Conservation (phyloP, 1,140 invertebrate species). For the Zophobas morio region DNA sequence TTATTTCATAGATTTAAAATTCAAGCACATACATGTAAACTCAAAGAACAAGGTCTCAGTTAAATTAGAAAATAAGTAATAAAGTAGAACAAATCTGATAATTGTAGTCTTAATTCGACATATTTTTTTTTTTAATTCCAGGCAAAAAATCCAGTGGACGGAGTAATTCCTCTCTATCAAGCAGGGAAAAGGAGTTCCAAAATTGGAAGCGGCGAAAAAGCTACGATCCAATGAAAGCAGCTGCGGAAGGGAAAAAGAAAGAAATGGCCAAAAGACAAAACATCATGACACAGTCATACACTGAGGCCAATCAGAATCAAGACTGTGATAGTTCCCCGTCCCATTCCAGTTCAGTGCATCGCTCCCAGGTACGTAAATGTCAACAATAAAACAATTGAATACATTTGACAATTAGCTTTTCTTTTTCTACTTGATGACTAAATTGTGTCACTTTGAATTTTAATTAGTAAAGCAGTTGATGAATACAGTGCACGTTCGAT, state of each 20-base stretch:
- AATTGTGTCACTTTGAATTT: constrained; percentile 16
- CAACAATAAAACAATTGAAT: background rate
- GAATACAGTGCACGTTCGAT: constrained; percentile 34
- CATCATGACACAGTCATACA: constrained; percentile 63
- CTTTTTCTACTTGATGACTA: constrained; percentile 24
- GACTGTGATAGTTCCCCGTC: constrained; percentile 66
- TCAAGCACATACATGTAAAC: too few species aligned
- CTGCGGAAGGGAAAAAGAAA: constrained; percentile 82
- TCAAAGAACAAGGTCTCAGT: too few species aligned
- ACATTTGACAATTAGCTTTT: constrained; percentile 12
- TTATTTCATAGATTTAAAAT: too few species aligned
- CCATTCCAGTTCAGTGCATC: constrained; percentile 67
- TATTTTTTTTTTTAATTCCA: constrained; percentile 63
- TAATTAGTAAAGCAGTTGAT: constrained; percentile 1
- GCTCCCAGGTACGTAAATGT: constrained; percentile 63
- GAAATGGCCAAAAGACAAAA: constrained; percentile 65
- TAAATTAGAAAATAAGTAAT: too few species aligned
- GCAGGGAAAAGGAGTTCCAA: constrained; percentile 87
- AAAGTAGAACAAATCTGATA: background rate
- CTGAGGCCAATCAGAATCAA: constrained; percentile 60
- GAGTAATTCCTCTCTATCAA: constrained; percentile 77
- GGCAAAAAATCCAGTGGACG: constrained; percentile 73
- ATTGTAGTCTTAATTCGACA: background rate
- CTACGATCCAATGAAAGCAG: constrained; percentile 92
- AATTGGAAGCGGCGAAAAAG: constrained; percentile 93